phyloP scores from a whole-genome alignment of 2,797 vertebrate genomes.

The Gastrophryne carolinensis region DNA sequence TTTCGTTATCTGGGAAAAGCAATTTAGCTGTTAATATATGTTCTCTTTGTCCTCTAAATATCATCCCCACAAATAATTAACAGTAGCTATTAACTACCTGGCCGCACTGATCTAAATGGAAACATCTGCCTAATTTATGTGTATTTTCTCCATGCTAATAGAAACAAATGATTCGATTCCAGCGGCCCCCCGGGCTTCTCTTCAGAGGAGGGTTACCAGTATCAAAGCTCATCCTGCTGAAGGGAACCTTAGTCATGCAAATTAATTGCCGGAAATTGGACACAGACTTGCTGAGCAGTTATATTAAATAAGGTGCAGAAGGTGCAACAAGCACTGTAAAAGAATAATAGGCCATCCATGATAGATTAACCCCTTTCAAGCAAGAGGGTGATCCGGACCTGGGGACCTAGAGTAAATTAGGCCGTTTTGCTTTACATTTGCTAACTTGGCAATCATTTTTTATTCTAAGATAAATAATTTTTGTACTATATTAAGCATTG shows the following conservation, averaged over 20 bases:
- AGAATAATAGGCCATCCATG: slow-evolving; percentile 11
- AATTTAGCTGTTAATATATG: slow-evolving; percentile 6
- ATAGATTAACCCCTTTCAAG: too few relatives aligned
- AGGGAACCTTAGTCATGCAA: slow-evolving; percentile 20
- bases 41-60: slow-evolving; percentile 6
- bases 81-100: slow-evolving; percentile 39
- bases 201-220: slow-evolving; percentile 5
- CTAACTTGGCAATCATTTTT: too few relatives aligned
- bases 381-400: too few relatives aligned
- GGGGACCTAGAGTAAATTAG: too few relatives aligned
- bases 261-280: slow-evolving; percentile 33
- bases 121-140: slow-evolving; percentile 42
- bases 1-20: too few relatives aligned
- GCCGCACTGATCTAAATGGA: slow-evolving; percentile 27
- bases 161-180: slow-evolving; percentile 33
- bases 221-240: slow-evolving; percentile 33
- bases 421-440: too few relatives aligned
- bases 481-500: too few relatives aligned
- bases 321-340: background rate
- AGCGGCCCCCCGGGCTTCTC: slow-evolving; percentile 11
- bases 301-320: slow-evolving; percentile 11
- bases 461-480: too few relatives aligned
- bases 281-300: slow-evolving; percentile 20
- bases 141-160: slow-evolving; percentile 33
- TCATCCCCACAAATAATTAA: slow-evolving; percentile 25